phyloP scores from a whole-genome alignment of 2,888 invertebrate genomes.

The Epistrophella euchroma region DNA sequence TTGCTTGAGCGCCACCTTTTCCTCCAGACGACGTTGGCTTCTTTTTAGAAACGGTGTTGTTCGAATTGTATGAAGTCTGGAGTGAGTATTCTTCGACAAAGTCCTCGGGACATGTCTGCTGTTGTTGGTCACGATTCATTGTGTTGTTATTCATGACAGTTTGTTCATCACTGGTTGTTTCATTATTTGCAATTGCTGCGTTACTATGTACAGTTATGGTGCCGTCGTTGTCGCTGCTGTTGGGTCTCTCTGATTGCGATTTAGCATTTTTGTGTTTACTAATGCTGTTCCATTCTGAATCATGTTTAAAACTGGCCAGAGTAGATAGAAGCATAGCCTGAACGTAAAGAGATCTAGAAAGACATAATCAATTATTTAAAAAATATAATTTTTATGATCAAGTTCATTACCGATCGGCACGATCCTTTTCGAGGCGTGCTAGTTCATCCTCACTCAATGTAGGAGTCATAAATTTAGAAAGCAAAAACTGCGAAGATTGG shows the following conservation, averaged over 20 bases:
- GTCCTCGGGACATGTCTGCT: conserved; percentile 84
- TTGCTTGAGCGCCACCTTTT: conserved; percentile 74
- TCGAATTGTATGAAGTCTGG: conserved; percentile 80
- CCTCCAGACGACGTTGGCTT: conserved; percentile 79
- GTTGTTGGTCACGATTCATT: conserved; percentile 81
- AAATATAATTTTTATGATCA: neutral
- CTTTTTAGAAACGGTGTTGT: conserved; percentile 78
- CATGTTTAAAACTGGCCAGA: conserved; percentile 82
- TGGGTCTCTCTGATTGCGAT: conserved; percentile 76
- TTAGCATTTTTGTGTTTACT: conserved; percentile 77
- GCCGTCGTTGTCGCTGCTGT: conserved; percentile 77
- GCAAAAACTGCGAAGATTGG: conserved; percentile 81
- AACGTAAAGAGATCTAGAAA: conserved; percentile 86
- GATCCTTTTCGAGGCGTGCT: conserved; percentile 85
- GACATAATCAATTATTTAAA: conserved; percentile 4
- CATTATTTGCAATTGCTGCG: conserved; percentile 56
- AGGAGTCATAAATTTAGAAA: conserved; percentile 85
- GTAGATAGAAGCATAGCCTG: conserved; percentile 89
- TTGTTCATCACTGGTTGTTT: conserved; percentile 77
- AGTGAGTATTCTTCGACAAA: conserved; percentile 82
- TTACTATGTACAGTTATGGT: conserved; percentile 56
- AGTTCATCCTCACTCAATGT: conserved; percentile 85
- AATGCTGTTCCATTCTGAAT: conserved; percentile 71
- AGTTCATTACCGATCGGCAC: conserved; percentile 85
- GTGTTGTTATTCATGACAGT: conserved; percentile 82